A percentile compares a stretch with the other conserved stretches of the same genome.
Conservation (phyloP, 2,888 invertebrate species). For the Itoplectis maculator region DNA sequence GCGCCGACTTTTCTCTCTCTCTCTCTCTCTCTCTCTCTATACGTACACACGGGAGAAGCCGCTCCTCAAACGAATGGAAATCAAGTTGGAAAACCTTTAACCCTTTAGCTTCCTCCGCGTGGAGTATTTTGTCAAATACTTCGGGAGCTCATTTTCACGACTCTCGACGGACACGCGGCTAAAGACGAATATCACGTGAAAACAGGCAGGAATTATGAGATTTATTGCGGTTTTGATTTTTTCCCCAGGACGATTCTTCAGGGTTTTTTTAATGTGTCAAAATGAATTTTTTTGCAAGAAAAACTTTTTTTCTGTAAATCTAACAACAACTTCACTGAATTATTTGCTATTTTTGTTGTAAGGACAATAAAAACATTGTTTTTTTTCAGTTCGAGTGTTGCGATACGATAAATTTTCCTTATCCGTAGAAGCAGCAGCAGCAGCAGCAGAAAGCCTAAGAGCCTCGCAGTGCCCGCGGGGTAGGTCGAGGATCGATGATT, state of each 20-base stretch:
- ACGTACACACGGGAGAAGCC: not conserved
- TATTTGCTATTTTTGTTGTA: no score
- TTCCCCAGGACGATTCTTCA: no score
- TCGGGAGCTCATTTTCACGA: not conserved
- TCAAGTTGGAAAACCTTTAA: constrained; percentile 6
- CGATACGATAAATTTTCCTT: constrained; percentile 43
- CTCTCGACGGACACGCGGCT: not conserved
- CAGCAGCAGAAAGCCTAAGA: constrained; percentile 7
- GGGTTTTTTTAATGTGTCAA: no score
- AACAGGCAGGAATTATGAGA: no score
- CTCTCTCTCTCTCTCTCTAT: no score
- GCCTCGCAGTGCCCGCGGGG: constrained; percentile 1
- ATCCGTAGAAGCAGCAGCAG: no score
- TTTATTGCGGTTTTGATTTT: no score
- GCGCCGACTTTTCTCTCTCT: no score
- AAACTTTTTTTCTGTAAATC: no score
- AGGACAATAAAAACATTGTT: no score
- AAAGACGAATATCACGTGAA: not conserved
- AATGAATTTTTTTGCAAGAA: no score
- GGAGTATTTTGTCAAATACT: constrained; percentile 3
- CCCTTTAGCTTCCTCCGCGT: not conserved
- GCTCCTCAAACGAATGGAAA: constrained; percentile 23
- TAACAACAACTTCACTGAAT: no score
- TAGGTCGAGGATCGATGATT: constrained; percentile 57
- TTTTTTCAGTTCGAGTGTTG: constrained; percentile 43